Percentiles rank a stretch among this genome's conserved stretches.
These are phyloP conservation scores for Bubo scandiacus DNA, from an alignment of 2,113 vertebrate species.

Conservation along the genomic window DNA sequence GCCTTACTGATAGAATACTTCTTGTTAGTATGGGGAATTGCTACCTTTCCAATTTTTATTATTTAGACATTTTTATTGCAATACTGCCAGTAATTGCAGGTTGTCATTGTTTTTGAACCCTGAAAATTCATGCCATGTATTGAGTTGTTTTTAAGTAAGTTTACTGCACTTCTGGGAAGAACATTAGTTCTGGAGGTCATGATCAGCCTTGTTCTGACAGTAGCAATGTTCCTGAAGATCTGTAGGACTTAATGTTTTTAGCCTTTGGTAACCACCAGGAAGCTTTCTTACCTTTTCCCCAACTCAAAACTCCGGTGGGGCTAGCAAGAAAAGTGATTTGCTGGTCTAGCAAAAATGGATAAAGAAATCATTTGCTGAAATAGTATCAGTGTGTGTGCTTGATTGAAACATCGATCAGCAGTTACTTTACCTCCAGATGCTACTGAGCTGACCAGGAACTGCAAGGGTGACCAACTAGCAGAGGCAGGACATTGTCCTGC, in stretches of 20 bases:
- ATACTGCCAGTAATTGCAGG: background rate
- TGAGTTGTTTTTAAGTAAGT: background rate
- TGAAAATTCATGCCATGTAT: background rate
- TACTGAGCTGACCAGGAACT: background rate
- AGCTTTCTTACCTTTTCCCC: background rate
- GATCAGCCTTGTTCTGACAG: background rate
- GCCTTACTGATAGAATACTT: background rate
- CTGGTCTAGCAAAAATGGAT: background rate
- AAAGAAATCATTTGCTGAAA: background rate
- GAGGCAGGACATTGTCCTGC: background rate
- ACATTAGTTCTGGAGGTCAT: background rate
- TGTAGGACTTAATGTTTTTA: background rate
- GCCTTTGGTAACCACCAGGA: background rate
- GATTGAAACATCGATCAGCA: background rate
- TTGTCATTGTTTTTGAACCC: background rate
- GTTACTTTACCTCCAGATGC: background rate
- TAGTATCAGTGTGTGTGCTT: background rate
- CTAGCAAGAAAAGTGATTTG: background rate
- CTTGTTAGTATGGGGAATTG: background rate
- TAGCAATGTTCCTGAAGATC: background rate
- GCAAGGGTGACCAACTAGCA: background rate
- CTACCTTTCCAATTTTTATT: background rate
- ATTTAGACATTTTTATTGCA: constrained; percentile 7
- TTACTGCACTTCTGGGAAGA: background rate
- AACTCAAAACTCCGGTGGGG: background rate